Percentiles rank a stretch among this genome's conserved stretches.
Evolutionary conservation across 1,140 invertebrate genomes (phyloP).

Genomic region (Archivesica marissinica): DNA sequence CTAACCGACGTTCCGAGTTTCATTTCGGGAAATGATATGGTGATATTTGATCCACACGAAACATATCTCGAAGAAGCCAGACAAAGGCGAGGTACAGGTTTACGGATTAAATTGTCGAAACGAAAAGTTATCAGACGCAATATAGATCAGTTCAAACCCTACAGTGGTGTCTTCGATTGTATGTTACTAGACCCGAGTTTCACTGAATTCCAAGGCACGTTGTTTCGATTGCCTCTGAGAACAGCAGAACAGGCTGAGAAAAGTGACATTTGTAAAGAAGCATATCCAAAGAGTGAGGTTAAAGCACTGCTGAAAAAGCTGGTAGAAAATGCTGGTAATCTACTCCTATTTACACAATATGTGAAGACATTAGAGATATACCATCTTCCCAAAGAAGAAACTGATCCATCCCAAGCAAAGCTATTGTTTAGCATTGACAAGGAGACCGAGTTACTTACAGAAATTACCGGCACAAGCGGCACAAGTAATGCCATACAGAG

Average conservation of each 20-base stretch:
- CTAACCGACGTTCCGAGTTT: constrained; percentile 80
- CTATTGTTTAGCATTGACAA: background rate
- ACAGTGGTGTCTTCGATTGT: constrained; percentile 71
- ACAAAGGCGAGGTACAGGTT: background rate
- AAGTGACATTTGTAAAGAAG: constrained; percentile 72
- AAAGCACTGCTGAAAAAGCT: constrained; percentile 65
- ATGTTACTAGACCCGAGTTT: constrained; percentile 28
- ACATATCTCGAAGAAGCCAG: constrained; percentile 69
- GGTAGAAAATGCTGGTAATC: constrained; percentile 59
- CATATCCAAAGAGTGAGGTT: constrained; percentile 67
- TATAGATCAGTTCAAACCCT: constrained; percentile 75
- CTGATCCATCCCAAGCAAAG: background rate
- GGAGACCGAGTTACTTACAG: background rate
- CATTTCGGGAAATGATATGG: constrained; percentile 72
- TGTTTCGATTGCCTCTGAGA: constrained; percentile 75
- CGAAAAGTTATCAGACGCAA: constrained; percentile 57
- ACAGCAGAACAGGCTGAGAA: constrained; percentile 65
- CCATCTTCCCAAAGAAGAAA: constrained; percentile 61
- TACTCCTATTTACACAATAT: constrained; percentile 75
- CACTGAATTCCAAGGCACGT: constrained; percentile 68
- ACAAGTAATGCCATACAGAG: constrained; percentile 4
- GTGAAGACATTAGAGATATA: constrained; percentile 67
- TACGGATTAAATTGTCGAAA: constrained; percentile 59
- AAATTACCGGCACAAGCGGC: background rate
- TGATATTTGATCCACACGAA: constrained; percentile 80